phyloP scores from a whole-genome alignment of 1,140 invertebrate genomes.

The roundworm (Caenorhabditis elegans) region DNA sequence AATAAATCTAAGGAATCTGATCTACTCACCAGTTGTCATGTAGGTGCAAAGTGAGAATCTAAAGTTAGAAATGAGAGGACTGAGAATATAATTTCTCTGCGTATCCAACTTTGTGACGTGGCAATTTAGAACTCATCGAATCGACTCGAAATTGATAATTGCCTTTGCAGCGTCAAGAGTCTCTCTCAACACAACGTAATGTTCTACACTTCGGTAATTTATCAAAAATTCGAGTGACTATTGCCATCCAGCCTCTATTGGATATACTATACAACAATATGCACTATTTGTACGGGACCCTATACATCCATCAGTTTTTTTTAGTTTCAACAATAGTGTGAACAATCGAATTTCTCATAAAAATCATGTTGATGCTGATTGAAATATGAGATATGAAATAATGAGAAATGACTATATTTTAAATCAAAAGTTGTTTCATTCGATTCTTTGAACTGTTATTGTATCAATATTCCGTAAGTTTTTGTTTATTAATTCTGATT shows the following conservation, averaged over 20 bases:
- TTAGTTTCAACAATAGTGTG: background rate
- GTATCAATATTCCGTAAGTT: too few species aligned
- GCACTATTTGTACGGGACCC: background rate
- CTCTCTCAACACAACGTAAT: background rate
- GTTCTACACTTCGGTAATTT: background rate
- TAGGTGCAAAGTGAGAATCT: slow-evolving; percentile 19
- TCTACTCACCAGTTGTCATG: slow-evolving; percentile 31
- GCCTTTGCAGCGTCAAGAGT: slow-evolving; percentile 1
- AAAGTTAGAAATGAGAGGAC: background rate
- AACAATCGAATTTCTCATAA: background rate
- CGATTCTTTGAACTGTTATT: too few species aligned
- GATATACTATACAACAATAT: background rate
- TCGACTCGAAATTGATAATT: slow-evolving; percentile 32
- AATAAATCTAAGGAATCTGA: background rate
- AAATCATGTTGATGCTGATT: background rate
- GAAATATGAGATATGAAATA: background rate
- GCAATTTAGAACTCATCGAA: slow-evolving; percentile 30
- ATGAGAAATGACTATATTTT: too few species aligned
- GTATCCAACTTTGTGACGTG: slow-evolving; percentile 20
- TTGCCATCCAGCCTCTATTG: background rate
- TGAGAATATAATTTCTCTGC: background rate
- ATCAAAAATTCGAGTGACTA: background rate
- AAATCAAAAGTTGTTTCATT: too few species aligned
- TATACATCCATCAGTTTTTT: background rate
- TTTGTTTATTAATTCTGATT: too few species aligned